phyloP scores from a whole-genome alignment of 2,797 vertebrate species.

The Sandelia bainsii region DNA sequence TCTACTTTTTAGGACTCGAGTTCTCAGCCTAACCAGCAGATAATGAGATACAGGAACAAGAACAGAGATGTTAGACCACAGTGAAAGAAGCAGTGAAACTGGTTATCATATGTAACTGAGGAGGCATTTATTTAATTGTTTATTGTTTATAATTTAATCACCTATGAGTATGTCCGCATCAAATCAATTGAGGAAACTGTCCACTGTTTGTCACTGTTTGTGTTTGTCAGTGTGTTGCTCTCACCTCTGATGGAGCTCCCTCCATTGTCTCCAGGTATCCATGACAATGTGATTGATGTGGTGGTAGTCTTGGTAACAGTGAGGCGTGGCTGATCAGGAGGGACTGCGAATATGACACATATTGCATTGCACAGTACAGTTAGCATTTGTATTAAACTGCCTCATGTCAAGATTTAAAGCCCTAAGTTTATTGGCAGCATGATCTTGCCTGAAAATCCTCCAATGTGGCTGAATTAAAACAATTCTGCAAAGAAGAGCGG shows the following conservation, averaged over 20 bases:
- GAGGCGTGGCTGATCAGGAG: conserved; percentile 97
- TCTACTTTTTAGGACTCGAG: conserved; percentile 54
- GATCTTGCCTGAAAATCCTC: neutral
- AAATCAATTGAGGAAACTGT: conserved; percentile 6
- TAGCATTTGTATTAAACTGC: conserved; percentile 6
- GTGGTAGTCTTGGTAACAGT: conserved; percentile 99
- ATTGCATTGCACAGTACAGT: conserved; percentile 8
- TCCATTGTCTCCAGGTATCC: conserved; percentile 98
- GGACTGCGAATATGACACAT: conserved; percentile 83
- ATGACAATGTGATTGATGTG: conserved; percentile 97
- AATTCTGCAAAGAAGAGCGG: too few species aligned
- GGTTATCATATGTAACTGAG: conserved; percentile 22
- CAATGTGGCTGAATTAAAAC: too few species aligned
- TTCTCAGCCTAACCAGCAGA: conserved; percentile 39
- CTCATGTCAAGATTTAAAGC: neutral
- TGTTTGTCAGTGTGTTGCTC: conserved; percentile 4
- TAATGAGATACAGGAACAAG: conserved; percentile 54
- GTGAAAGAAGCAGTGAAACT: conserved; percentile 30
- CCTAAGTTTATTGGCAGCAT: neutral
- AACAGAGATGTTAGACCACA: conserved; percentile 24
- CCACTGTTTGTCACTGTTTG: neutral
- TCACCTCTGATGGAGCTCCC: conserved; percentile 98
- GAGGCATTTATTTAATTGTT: conserved; percentile 20
- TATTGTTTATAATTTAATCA: neutral
- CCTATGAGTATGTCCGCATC: conserved; percentile 3